Evolutionary conservation across 2,888 invertebrate species (phyloP), one percentile per base, ranked within the genome.

Genomic region (Melanostoma mellinum): DNA sequence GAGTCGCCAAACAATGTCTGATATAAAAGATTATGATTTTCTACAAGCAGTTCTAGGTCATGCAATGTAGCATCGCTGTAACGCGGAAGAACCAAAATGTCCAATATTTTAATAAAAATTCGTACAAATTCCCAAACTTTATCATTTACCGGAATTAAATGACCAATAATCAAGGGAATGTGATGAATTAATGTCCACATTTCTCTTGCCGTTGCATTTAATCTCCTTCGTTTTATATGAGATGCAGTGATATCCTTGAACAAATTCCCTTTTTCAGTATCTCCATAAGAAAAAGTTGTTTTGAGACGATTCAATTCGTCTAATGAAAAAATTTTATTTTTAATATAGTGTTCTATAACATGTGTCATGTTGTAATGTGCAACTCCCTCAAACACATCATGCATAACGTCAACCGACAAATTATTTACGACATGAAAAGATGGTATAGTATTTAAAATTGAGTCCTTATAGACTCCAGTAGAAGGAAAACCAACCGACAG

Each of bases 191-290:
- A 76, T 6, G 85, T 80, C 85, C 85, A 85, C 58, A 71, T 80
- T 85, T 80, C 85, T 67, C 61, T 78, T 20, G 78, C 84, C 4
- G 85, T 75, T 33, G 67, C 71, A 46, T 71, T 71, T 10, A 85
- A 56, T 63, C 44, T 75, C 38, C 44, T 77, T 52, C 44, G 50
- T 46, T 77, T 77, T 52, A 73, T 44, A 60, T 73, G 58, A n/a
- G 30, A 6, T n/a, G 30, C n/a, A 48, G 67, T 48, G 55, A 76
- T 71, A 32, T 65, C 55, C 38, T 71, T 75, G 32, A 33, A 77
- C 6, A 78, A 73, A 75, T 85, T 79, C 42, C 73, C 73, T 33
- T 80, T 76, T 77, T 86, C 82, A 36, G 73, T 73, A 55, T 85
- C 80, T 35, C 74, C 76, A 60, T 81, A 86, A 35, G 72, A 63